These are phyloP conservation scores for Motacilla tschutschensis DNA, from an alignment of 2,113 vertebrate genomes.

Conservation along the genomic window DNA sequence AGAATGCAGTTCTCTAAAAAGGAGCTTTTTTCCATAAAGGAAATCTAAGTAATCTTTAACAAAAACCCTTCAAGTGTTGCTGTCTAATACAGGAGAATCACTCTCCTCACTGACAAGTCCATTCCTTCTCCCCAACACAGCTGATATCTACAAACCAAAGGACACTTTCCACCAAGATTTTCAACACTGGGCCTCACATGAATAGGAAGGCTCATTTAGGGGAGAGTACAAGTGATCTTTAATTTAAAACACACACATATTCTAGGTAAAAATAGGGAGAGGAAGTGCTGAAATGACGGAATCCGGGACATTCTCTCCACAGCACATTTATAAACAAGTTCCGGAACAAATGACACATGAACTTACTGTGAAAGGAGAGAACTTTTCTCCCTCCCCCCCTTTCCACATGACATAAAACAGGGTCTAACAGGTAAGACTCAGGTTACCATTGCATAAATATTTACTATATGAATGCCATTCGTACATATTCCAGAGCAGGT, in stretches of 20 bases:
- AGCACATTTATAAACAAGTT: constrained; percentile 39
- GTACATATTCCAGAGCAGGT: background rate
- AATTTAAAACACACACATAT: constrained; percentile 13
- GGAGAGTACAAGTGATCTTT: background rate
- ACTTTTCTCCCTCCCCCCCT: background rate
- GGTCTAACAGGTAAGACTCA: constrained; percentile 32
- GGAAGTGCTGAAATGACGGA: background rate
- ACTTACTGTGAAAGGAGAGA: background rate
- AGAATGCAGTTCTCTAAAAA: background rate
- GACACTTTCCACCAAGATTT: background rate
- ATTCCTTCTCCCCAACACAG: background rate
- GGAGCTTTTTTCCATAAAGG: background rate
- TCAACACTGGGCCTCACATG: background rate
- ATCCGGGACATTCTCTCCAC: constrained; percentile 35
- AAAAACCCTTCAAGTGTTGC: background rate
- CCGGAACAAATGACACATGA: constrained; percentile 6
- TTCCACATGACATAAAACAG: constrained; percentile 19
- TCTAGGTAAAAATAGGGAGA: background rate
- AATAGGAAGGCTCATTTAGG: background rate
- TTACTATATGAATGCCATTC: background rate
- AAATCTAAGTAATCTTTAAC: background rate
- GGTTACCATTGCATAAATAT: constrained; percentile 5
- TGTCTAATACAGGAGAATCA: background rate
- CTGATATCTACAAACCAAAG: background rate
- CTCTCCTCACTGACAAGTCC: background rate